Percentiles rank a stretch among this genome's conserved stretches.
These are phyloP conservation scores for Lingula anatina DNA, from an alignment of 2,888 invertebrate species.

Conservation along the genomic window DNA sequence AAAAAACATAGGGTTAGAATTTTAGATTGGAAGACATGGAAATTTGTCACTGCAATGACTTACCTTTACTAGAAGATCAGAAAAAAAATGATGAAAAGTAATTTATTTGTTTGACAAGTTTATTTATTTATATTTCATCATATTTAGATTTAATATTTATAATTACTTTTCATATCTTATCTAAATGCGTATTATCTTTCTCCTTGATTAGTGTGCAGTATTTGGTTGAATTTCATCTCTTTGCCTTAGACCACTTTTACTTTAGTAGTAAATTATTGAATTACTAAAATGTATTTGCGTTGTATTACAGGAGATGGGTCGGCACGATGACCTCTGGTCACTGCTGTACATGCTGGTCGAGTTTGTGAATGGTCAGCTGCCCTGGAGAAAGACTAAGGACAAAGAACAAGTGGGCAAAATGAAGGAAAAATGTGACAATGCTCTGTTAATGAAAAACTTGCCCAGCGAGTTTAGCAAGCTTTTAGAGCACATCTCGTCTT, in stretches of 20 bases:
- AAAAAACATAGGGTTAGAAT: constrained; percentile 5
- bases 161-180: no score
- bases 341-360: constrained; percentile 99
- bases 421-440: constrained; percentile 96
- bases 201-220: no score
- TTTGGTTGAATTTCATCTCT: no score
- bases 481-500: constrained; percentile 78
- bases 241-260: no score
- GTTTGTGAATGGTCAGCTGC: constrained; percentile 95
- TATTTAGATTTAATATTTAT: no score
- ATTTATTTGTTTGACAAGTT: no score
- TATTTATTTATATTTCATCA: no score
- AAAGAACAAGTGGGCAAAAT: constrained; percentile 91
- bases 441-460: constrained; percentile 83
- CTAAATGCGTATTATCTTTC: no score
- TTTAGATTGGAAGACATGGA: neutral
- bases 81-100: no score
- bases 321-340: constrained; percentile 99
- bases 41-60: neutral
- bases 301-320: constrained; percentile 84
- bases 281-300: neutral
- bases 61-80: no score
- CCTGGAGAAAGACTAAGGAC: constrained; percentile 97
- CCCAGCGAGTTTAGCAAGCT: constrained; percentile 92
- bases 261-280: no score